Base-by-base conservation (phyloP, 2,888 invertebrate genomes). In the Drosophila anomalipes region DNA sequence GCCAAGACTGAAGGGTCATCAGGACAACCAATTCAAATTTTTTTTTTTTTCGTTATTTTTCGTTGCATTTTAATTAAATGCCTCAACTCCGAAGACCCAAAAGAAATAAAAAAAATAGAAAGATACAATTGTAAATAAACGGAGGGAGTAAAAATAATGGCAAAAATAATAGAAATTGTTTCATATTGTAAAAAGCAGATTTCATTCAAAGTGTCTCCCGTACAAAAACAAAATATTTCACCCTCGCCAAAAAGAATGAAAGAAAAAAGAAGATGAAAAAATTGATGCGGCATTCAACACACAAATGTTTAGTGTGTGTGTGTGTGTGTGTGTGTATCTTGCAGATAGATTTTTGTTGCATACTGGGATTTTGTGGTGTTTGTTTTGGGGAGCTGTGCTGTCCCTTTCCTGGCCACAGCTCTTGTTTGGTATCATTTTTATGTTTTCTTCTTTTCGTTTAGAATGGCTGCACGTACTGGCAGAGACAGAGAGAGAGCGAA, bases 311-410 rank as follows among this genome's bases (percentile, higher is more conserved):
- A 62, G 62, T 70, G 57, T 39, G 35, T 35, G 57, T 62, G 56
- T 44, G 39, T 5, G 19, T 19, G 41, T n/a, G n/a, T 41, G 41
- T 79, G 51, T 77, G 74, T 72, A 53, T 77, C 70, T 79, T 70
- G 64, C 67, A 71, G 77, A 79, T 79, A 81, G 77, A 79, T 66
- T 79, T 73, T 53, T 74, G 74, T 69, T 72, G 74, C 77, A 74
- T 66, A 74, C 66, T 83, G 74, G 80, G 73, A 82, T 80, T 81
- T 83, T 73, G 70, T 83, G 79, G 81, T 81, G 74, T 77, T 77
- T 74, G 53, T 65, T 72, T 72, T 53, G 59, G 60, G 77, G 72
- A 61, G 58, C 70, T 59, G 32, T 39, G 58, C 65, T 59, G 70
- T 75, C 75, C 82, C 79, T 26, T 76, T 66, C 53, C 71, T 74